A percentile compares a stretch with the other conserved stretches of the same genome.
Evolutionary conservation across 2,113 vertebrate genomes (phyloP).

Genomic region (Cebus imitator): DNA sequence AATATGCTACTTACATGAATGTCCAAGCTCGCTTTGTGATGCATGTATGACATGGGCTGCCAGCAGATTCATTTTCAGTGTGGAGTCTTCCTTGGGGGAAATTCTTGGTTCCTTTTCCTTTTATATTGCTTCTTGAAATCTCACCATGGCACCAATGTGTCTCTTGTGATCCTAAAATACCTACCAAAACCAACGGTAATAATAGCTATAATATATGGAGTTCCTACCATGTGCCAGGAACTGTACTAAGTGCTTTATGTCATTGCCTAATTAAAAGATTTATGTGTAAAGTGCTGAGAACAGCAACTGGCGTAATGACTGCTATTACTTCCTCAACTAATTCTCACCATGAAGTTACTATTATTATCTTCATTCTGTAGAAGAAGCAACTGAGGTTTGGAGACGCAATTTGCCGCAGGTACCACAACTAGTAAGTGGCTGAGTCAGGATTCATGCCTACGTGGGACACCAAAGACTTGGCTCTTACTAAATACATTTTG

Average conservation of each 20-base stretch:
- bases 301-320: rapidly evolving
- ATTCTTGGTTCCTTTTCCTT: constrained; percentile 23
- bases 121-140: constrained; percentile 48
- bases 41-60: background rate
- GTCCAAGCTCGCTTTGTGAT: constrained; percentile 27
- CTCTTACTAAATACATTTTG: background rate
- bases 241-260: background rate
- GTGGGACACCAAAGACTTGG: background rate
- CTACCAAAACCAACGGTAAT: background rate
- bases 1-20: background rate
- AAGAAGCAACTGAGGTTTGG: background rate
- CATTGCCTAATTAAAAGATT: constrained; percentile 20
- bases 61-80: background rate
- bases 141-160: background rate
- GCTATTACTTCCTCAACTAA: background rate
- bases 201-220: constrained; percentile 26
- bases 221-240: background rate
- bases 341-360: background rate
- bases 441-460: background rate
- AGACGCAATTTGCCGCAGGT: background rate
- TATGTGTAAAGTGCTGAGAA: background rate
- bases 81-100: constrained; percentile 34
- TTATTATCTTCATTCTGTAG: background rate
- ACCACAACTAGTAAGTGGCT: background rate
- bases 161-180: constrained; percentile 57